Conservation (phyloP, 2,888 invertebrate genomes). For the Nymphalis c-album region DNA sequence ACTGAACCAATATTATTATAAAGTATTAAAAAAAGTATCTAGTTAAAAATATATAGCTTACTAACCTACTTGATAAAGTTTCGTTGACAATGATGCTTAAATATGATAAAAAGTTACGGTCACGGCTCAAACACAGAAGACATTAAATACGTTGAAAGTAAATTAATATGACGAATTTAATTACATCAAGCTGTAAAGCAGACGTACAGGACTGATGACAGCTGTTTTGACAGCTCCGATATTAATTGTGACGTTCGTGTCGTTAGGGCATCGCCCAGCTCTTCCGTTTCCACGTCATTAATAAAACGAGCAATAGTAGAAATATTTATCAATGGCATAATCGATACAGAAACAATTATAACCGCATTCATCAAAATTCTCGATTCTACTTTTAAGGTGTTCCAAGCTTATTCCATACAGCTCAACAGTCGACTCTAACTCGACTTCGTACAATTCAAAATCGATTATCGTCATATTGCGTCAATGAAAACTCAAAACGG, state of each 20-base stretch:
- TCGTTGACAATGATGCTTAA: not conserved
- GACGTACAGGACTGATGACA: constrained; percentile 57
- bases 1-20: no score
- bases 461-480: constrained; percentile 36
- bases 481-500: constrained; percentile 30
- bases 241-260: constrained; percentile 79
- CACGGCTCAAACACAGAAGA: constrained; percentile 7
- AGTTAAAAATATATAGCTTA: not conserved
- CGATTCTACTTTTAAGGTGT: constrained; percentile 62
- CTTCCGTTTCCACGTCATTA: constrained; percentile 80
- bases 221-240: constrained; percentile 78
- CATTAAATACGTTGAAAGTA: constrained; percentile 21
- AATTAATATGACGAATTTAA: constrained; percentile 53
- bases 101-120: constrained; percentile 5
- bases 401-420: constrained; percentile 47
- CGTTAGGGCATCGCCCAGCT: constrained; percentile 71
- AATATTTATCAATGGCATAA: constrained; percentile 82
- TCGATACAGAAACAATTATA: constrained; percentile 82
- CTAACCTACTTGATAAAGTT: not conserved
- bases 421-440: constrained; percentile 49
- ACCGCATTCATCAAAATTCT: constrained; percentile 80
- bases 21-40: not conserved
- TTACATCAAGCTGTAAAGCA: constrained; percentile 63
- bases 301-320: constrained; percentile 81
- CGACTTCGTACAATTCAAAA: constrained; percentile 49